Base-by-base conservation (phyloP, 2,797 vertebrate species). In the Betta splendens region DNA sequence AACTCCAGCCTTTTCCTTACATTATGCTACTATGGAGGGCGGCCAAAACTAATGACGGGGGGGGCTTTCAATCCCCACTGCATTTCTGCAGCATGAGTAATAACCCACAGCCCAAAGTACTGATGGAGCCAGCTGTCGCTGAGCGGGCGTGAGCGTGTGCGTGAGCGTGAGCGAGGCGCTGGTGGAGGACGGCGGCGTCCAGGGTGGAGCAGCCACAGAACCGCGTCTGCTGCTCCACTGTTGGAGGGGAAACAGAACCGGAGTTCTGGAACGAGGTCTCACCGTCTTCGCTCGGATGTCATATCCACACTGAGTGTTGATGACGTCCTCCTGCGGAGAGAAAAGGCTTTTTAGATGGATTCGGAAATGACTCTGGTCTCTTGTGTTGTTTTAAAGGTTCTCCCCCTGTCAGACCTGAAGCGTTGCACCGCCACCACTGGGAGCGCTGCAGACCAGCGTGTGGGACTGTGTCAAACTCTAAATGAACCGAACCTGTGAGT, bases 241-340 rank as follows among this genome's bases (percentile, higher is more conserved):
- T n/a, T n/a, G n/a, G n/a, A n/a, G n/a, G n/a, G n/a, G n/a, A n/a
- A n/a, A n/a, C 45, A 56, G 7, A 17, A 16, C 40, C 3, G 46
- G n/a, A 7, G 7, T 22, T 11, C 26, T 15, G 3, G 39, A 31
- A 13, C 3, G 13, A 49, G 39, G 62, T 87, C 96, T 97, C 90
- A 99, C 98, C 63, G 92, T 83, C 91, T 98, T 98, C 45, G 94
- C 94, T 81, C 98, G 92, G 63, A 98, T 94, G 84, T 99, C 98
- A 0, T 99, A 99, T 77, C 98, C 98, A 90, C 98, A 99, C 78
- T 99, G 98, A 45, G 98, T 99, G 87, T 99, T 99, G 87, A 99
- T 98, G 77, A 99, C 98, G 44, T 99, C 98, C 85, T 99, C 97
- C 98, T 99, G 87, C 7, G 53, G 66, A 81, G 53, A 81, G 18